Evolutionary conservation across 2,113 vertebrate species (phyloP), one percentile per base, ranked within the genome.

Genomic region (Redunca redunca): DNA sequence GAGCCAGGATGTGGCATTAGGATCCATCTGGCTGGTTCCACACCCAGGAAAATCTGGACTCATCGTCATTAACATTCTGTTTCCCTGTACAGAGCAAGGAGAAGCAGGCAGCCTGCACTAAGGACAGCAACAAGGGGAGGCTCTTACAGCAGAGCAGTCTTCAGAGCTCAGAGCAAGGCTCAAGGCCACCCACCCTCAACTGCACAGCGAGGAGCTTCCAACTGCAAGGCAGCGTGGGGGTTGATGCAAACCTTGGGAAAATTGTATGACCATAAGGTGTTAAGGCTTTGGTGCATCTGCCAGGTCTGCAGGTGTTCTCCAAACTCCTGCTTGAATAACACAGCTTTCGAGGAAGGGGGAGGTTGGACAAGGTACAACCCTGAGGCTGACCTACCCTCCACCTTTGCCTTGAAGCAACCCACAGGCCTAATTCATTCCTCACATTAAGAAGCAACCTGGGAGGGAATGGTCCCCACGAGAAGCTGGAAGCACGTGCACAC

Each of bases 31-130:
- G 67, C 95, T 95, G 50, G 28, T 85, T 97, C 74, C 9, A n/a
- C 15, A 52, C 23, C 28, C 1, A n/a, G 95, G 64, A 85, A 90
- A 95, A 97, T 57, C 64, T 80, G 82, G 84, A 81, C 74, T 95
- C 43, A 52, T 92, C 87, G 30, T 93, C 53, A 92, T 96, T 90
- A 92, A 86, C 90, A 80, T 97, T 94, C 97, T 94, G 81, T 96
- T 92, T 96, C 43, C 81, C 92, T 97, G 33, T 36, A 19, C 78
- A 40, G 55, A 97, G 46, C 58, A 60, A 48, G 48, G 91, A 95
- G 48, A 50, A 30, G 58, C 93, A 96, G 90, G 86, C 52, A 50
- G 46, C 50, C 81, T 43, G 53, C 7, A 2, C 4, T 17, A 62
- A 77, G 77, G 74, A n/a, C 40, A 33, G 81, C 12, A 43, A 64